Evolutionary conservation across 2,113 vertebrate genomes (phyloP).

Genomic region (Zeus faber): DNA sequence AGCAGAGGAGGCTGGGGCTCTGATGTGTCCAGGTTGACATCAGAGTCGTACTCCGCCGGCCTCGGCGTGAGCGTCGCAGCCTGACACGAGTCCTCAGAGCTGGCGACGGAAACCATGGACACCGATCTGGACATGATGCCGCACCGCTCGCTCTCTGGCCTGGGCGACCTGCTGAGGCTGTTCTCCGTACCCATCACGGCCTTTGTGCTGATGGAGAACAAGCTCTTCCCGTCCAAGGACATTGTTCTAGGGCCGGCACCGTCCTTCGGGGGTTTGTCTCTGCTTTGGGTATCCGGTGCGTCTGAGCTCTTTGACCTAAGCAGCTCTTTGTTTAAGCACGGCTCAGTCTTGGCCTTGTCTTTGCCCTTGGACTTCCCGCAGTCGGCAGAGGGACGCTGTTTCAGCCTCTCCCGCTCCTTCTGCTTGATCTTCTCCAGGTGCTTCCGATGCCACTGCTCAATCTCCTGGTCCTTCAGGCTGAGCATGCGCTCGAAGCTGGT

Average conservation of each 20-base stretch:
- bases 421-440: constrained; percentile 99
- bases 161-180: constrained; percentile 83
- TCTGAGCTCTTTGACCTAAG: constrained; percentile 92
- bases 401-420: constrained; percentile 92
- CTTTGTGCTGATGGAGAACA: constrained; percentile 71
- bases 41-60: constrained; percentile 87
- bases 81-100: constrained; percentile 93
- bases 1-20: constrained; percentile 92
- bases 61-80: constrained; percentile 82
- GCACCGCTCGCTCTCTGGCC: constrained; percentile 84
- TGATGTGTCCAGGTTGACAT: constrained; percentile 83
- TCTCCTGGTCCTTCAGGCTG: constrained; percentile 95
- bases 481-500: constrained; percentile 99
- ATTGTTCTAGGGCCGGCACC: constrained; percentile 77
- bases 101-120: constrained; percentile 89
- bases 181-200: constrained; percentile 76
- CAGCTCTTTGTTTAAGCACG: constrained; percentile 83
- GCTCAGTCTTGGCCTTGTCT: constrained; percentile 81
- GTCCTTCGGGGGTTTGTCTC: constrained; percentile 85
- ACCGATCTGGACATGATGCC: constrained; percentile 87
- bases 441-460: constrained; percentile 97
- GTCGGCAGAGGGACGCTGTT: constrained; percentile 82
- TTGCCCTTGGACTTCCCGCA: constrained; percentile 84
- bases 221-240: constrained; percentile 83
- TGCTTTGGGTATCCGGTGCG: constrained; percentile 73